These are phyloP conservation scores for Leptopilina drosophilae DNA, from an alignment of 2,888 invertebrate genomes.

Conservation along the genomic window DNA sequence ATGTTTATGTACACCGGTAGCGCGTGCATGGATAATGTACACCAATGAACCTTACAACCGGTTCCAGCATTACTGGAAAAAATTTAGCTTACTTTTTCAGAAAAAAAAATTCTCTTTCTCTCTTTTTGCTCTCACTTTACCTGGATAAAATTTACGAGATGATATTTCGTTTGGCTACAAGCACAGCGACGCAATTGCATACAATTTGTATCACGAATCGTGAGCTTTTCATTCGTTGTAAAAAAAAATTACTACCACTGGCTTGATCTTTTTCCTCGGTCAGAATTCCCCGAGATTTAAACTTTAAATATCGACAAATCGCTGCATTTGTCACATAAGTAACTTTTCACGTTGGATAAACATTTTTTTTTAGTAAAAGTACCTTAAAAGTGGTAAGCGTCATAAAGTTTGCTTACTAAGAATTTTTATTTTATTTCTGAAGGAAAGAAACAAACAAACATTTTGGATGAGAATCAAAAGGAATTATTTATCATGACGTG, in stretches of 20 bases:
- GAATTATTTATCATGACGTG: no score
- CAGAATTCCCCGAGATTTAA: not conserved
- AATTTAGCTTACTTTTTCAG: slow-evolving; percentile 13
- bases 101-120: slow-evolving; percentile 1
- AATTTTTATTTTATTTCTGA: no score
- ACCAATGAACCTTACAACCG: slow-evolving; percentile 44
- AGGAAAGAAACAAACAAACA: no score
- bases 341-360: not conserved
- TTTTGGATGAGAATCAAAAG: no score
- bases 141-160: slow-evolving; percentile 53
- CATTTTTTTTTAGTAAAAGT: no score
- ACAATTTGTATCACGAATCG: slow-evolving; percentile 52
- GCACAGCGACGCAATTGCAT: slow-evolving; percentile 51
- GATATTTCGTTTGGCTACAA: slow-evolving; percentile 54
- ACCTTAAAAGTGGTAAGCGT: not conserved
- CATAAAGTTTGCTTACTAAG: not conserved
- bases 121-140: slow-evolving; percentile 31
- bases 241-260: slow-evolving; percentile 36
- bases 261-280: slow-evolving; percentile 12
- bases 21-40: slow-evolving; percentile 44
- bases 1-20: slow-evolving; percentile 49
- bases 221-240: slow-evolving; percentile 33
- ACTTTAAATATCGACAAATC: slow-evolving; percentile 29
- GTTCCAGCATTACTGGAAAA: slow-evolving; percentile 27
- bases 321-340: not conserved